phyloP scores from a whole-genome alignment of 2,113 vertebrate species.

The Sarotherodon lohbergeri region DNA sequence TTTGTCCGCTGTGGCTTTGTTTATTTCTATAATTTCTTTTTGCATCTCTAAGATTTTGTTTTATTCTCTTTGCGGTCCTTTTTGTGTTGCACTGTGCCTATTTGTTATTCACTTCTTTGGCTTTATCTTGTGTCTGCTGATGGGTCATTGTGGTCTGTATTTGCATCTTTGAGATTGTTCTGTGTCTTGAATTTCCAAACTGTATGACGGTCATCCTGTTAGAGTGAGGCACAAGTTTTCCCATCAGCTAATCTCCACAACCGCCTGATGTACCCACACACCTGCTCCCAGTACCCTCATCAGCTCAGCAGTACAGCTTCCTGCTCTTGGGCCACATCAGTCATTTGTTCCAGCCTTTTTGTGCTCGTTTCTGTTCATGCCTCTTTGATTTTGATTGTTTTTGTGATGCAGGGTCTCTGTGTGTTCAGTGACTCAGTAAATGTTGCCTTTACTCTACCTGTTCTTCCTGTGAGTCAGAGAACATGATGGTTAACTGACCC shows the following conservation, averaged over 20 bases:
- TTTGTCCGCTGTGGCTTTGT: background rate
- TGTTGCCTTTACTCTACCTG: background rate
- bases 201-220: background rate
- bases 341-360: background rate
- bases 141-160: background rate
- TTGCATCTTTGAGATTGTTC: background rate
- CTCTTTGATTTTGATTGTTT: background rate
- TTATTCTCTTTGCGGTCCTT: background rate
- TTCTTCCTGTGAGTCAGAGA: background rate
- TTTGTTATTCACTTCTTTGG: background rate
- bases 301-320: background rate
- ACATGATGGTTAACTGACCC: background rate
- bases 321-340: background rate
- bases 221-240: background rate
- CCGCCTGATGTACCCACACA: background rate
- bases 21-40: background rate
- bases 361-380: background rate
- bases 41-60: fast-evolving
- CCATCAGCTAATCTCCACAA: background rate
- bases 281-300: background rate
- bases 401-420: background rate
- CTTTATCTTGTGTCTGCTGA: background rate
- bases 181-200: background rate
- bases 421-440: background rate
- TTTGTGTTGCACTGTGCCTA: background rate